Conservation (phyloP, 23 tunicate species). For the Corella eumyota region DNA sequence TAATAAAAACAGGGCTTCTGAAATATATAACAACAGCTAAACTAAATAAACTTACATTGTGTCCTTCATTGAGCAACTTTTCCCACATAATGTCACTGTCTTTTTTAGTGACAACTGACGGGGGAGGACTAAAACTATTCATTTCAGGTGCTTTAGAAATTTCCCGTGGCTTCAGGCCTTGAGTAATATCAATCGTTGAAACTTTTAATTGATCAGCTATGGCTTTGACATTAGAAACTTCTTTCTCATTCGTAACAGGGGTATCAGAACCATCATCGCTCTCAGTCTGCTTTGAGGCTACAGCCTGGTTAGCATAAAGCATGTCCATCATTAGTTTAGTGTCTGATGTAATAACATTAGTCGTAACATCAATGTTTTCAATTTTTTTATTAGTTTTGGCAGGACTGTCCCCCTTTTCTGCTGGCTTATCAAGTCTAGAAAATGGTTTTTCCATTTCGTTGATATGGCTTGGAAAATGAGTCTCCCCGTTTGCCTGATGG, state of each 20-base stretch:
- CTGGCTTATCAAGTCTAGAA: constrained; percentile 5
- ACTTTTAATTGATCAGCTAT: constrained; percentile 36
- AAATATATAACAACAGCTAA: too few relatives aligned
- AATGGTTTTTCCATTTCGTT: constrained; percentile 2
- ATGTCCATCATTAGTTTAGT: constrained; percentile 79
- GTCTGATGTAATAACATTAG: constrained; percentile 42
- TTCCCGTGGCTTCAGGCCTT: constrained; percentile 1
- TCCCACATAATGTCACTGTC: constrained; percentile 97
- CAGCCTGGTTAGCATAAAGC: constrained; percentile 81
- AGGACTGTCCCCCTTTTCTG: neutral
- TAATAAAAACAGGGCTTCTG: too few relatives aligned
- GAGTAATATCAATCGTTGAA: constrained; percentile 6
- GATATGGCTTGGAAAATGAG: constrained; percentile 24
- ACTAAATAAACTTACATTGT: constrained; percentile 41
- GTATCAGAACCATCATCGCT: constrained; percentile 69
- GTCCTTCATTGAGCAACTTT: constrained; percentile 19
- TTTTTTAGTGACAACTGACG: constrained; percentile 34
- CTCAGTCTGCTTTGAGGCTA: constrained; percentile 49
- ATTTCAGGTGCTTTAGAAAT: neutral
- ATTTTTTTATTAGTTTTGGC: too few relatives aligned
- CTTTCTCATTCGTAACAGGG: neutral
- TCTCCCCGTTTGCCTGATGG: constrained; percentile 20
- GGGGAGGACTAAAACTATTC: neutral
- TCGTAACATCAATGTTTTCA: constrained; percentile 8
- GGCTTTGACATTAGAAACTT: constrained; percentile 13